Conservation (phyloP, 2,888 invertebrate genomes). For the Drosophila dives region DNA sequence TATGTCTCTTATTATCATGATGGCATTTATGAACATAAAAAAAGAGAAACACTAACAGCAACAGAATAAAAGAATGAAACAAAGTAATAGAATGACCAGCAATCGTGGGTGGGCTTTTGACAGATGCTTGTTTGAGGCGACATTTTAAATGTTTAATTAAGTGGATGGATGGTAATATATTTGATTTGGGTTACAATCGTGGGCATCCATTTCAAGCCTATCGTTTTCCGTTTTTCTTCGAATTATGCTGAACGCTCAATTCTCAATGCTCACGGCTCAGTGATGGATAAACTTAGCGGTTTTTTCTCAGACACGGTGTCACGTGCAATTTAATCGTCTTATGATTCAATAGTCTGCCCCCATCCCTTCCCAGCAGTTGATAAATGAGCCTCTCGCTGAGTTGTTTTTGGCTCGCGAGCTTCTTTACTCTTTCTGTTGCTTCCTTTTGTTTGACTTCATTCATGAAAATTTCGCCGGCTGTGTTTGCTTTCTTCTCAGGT, state of each 20-base stretch:
- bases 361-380: constrained; percentile 39
- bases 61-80: background rate
- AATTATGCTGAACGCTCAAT: constrained; percentile 15
- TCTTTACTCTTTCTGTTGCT: constrained; percentile 12
- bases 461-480: constrained; percentile 54
- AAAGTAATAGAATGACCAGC: background rate
- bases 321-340: constrained; percentile 80
- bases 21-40: constrained; percentile 34
- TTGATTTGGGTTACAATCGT: constrained; percentile 45
- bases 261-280: constrained; percentile 34
- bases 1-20: constrained; percentile 27
- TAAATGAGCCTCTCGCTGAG: constrained; percentile 58
- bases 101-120: constrained; percentile 58
- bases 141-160: constrained; percentile 48
- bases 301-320: constrained; percentile 65
- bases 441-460: constrained; percentile 61
- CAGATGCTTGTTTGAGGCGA: constrained; percentile 20
- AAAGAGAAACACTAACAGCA: constrained; percentile 1
- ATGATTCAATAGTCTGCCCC: constrained; percentile 43
- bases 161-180: constrained; percentile 31
- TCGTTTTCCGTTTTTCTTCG: constrained; percentile 51
- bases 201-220: constrained; percentile 53
- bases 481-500: constrained; percentile 34
- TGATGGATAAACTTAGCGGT: constrained; percentile 54
- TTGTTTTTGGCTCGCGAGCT: constrained; percentile 30